These are phyloP conservation scores for Elgaria multicarinata DNA, from an alignment of 2,113 vertebrate species.

Conservation along the genomic window DNA sequence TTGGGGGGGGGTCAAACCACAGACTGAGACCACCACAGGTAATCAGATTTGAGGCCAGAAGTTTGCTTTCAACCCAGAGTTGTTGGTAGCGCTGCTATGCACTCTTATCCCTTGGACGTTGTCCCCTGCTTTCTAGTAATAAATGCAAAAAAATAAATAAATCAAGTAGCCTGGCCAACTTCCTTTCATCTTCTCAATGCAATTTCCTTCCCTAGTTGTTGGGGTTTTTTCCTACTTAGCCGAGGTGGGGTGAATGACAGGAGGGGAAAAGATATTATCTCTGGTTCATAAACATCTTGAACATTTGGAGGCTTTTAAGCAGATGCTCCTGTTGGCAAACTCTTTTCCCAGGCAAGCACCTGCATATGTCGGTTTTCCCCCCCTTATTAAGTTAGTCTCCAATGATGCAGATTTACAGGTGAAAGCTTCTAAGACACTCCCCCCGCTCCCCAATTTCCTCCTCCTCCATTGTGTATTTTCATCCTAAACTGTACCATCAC, in stretches of 20 bases:
- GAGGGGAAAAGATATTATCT: conserved; percentile 42
- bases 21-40: background rate
- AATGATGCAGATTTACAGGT: conserved; percentile 51
- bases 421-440: conserved; percentile 31
- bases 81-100: rapidly evolving
- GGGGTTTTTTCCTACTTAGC: background rate
- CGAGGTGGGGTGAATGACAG: conserved; percentile 26
- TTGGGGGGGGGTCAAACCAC: background rate
- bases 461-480: conserved; percentile 44
- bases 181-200: background rate
- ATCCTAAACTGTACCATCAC: conserved; percentile 56
- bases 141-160: background rate
- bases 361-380: conserved; percentile 47
- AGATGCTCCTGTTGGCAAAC: conserved; percentile 49
- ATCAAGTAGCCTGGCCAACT: background rate
- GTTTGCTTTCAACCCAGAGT: background rate
- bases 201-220: background rate
- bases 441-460: background rate
- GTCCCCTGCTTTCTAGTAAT: background rate
- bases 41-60: background rate
- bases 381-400: conserved; percentile 53
- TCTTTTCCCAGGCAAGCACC: conserved; percentile 51
- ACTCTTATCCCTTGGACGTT: no score
- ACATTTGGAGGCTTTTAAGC: conserved; percentile 62
- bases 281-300: conserved; percentile 62